phyloP scores from a whole-genome alignment of 2,888 invertebrate genomes.

The Osmoderma eremita region DNA sequence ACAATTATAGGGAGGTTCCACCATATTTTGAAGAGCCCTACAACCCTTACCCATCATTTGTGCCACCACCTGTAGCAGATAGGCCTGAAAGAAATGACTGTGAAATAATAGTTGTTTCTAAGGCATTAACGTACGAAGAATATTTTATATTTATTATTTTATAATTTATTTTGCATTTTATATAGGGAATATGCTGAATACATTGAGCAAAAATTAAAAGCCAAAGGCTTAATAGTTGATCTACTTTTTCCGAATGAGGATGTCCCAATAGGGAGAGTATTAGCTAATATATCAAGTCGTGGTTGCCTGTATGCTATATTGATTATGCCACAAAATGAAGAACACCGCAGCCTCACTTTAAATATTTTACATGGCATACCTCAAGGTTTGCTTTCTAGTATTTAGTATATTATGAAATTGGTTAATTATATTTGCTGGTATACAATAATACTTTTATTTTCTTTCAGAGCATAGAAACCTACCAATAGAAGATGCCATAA shows the following conservation, averaged over 20 bases:
- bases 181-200: slow-evolving; percentile 86
- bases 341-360: slow-evolving; percentile 85
- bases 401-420: neutral
- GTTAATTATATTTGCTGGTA: neutral
- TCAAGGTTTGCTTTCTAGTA: slow-evolving; percentile 71
- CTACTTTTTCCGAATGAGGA: slow-evolving; percentile 92
- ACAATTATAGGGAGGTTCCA: slow-evolving; percentile 41
- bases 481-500: slow-evolving; percentile 91
- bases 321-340: slow-evolving; percentile 86
- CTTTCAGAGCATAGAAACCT: slow-evolving; percentile 91
- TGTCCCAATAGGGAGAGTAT: slow-evolving; percentile 79
- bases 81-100: slow-evolving; percentile 81
- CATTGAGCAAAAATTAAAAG: slow-evolving; percentile 83
- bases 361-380: slow-evolving; percentile 92
- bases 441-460: slow-evolving; percentile 38
- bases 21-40: slow-evolving; percentile 58
- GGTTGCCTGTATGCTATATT: slow-evolving; percentile 90
- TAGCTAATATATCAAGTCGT: slow-evolving; percentile 89
- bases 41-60: slow-evolving; percentile 50
- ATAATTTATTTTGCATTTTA: slow-evolving; percentile 39
- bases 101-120: slow-evolving; percentile 89
- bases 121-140: slow-evolving; percentile 76
- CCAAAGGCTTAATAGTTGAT: slow-evolving; percentile 83
- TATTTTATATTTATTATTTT: slow-evolving; percentile 15
- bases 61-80: slow-evolving; percentile 58